A percentile compares a stretch with the other conserved stretches of the same genome.
Evolutionary conservation across 2,888 invertebrate species (phyloP).

Genomic region (Troilus luridus): DNA sequence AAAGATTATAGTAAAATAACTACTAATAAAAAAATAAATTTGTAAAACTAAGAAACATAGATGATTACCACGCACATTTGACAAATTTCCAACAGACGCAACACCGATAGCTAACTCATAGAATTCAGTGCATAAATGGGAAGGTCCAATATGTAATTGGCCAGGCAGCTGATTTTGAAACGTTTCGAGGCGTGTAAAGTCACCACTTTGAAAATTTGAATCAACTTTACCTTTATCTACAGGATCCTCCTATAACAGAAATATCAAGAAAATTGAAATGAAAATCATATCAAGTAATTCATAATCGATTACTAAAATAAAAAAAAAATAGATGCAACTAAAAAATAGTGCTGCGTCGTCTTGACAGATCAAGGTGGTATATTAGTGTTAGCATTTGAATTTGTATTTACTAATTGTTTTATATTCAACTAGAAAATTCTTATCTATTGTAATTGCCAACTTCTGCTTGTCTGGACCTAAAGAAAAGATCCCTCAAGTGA

Average conservation of each 20-base stretch:
- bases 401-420: too few relatives aligned
- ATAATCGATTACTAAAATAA: too few relatives aligned
- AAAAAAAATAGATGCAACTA: too few relatives aligned
- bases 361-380: too few relatives aligned
- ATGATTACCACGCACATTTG: constrained; percentile 56
- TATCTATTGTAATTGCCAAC: too few relatives aligned
- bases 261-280: not conserved
- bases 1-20: not conserved
- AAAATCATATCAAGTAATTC: too few relatives aligned
- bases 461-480: too few relatives aligned
- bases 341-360: too few relatives aligned
- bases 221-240: not conserved
- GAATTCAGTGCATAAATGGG: constrained; percentile 58
- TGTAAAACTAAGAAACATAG: not conserved
- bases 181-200: not conserved
- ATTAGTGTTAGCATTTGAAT: too few relatives aligned
- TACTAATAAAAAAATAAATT: not conserved
- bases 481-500: too few relatives aligned
- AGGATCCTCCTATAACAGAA: not conserved
- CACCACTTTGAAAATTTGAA: constrained; percentile 1
- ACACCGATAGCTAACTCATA: constrained; percentile 61
- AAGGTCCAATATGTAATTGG: constrained; percentile 61
- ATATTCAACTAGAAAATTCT: too few relatives aligned
- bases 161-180: constrained; percentile 13
- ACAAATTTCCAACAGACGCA: constrained; percentile 58